A percentile compares a stretch with the other conserved stretches of the same genome.
phyloP scores from a whole-genome alignment of 2,888 invertebrate species.

The Andrena haemorrhoa region DNA sequence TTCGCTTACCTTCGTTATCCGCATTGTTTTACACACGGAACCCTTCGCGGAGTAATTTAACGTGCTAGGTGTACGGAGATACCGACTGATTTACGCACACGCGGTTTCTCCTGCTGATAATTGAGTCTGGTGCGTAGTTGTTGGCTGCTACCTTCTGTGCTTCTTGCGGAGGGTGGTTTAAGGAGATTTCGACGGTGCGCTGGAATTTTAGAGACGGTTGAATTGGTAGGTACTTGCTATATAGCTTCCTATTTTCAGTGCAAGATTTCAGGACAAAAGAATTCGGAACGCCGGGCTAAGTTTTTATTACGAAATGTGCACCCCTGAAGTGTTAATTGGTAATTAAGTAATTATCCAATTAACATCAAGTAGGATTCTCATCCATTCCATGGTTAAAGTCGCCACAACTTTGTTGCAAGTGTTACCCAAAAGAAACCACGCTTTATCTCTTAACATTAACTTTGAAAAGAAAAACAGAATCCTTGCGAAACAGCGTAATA shows the following conservation, averaged over 20 bases:
- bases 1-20: conserved; percentile 16
- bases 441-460: conserved; percentile 7
- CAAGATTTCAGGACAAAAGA: too few relatives aligned
- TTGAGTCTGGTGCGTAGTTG: conserved; percentile 29
- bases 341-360: too few relatives aligned
- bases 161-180: neutral
- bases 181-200: too few relatives aligned
- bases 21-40: conserved; percentile 44
- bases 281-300: too few relatives aligned
- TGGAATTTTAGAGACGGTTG: too few relatives aligned
- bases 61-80: conserved; percentile 27
- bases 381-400: conserved; percentile 15
- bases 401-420: conserved; percentile 28
- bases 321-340: too few relatives aligned
- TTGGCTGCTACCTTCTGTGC: neutral
- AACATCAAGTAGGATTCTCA: too few relatives aligned
- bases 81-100: conserved; percentile 60
- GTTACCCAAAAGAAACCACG: conserved; percentile 25
- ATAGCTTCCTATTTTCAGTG: too few relatives aligned
- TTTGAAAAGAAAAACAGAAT: neutral
- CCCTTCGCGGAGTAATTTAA: conserved; percentile 32
- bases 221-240: too few relatives aligned
- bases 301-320: too few relatives aligned
- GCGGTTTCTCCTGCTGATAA: conserved; percentile 46
- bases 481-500: conserved; percentile 26